A percentile compares a stretch with the other conserved stretches of the same genome.
Conservation (phyloP, 2,113 vertebrate genomes). For the Thamnophis sirtalis region DNA sequence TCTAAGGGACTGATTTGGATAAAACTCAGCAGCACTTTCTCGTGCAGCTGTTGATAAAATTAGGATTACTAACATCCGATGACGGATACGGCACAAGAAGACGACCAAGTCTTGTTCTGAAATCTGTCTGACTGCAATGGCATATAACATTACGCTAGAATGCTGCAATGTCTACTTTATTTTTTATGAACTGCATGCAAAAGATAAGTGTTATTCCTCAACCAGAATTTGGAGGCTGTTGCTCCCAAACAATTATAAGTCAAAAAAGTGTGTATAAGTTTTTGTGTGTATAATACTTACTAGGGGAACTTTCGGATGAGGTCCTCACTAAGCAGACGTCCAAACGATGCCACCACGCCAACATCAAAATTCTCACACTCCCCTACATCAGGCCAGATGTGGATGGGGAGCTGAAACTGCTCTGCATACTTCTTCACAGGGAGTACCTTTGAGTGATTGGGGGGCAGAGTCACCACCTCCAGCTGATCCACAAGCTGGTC, state of each 20-base stretch:
- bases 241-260: neutral
- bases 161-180: neutral
- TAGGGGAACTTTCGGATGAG: constrained; percentile 90
- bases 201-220: neutral
- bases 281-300: constrained; percentile 68
- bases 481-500: constrained; percentile 71
- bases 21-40: too few species aligned
- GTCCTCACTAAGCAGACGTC: constrained; percentile 81
- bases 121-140: neutral
- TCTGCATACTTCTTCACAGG: constrained; percentile 80
- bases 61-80: too few species aligned
- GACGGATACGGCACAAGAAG: too few species aligned
- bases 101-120: neutral
- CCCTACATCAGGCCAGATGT: constrained; percentile 80
- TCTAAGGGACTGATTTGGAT: too few species aligned
- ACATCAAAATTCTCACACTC: constrained; percentile 78
- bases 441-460: constrained; percentile 52
- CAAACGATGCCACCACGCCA: constrained; percentile 93
- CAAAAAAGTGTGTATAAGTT: neutral
- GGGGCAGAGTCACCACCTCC: constrained; percentile 84
- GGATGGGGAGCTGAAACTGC: constrained; percentile 71
- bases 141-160: neutral
- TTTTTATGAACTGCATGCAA: neutral
- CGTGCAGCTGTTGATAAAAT: too few species aligned
- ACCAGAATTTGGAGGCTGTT: neutral